These are phyloP conservation scores for Macrochelys suwanniensis DNA, from an alignment of 2,797 vertebrate genomes.

Conservation along the genomic window DNA sequence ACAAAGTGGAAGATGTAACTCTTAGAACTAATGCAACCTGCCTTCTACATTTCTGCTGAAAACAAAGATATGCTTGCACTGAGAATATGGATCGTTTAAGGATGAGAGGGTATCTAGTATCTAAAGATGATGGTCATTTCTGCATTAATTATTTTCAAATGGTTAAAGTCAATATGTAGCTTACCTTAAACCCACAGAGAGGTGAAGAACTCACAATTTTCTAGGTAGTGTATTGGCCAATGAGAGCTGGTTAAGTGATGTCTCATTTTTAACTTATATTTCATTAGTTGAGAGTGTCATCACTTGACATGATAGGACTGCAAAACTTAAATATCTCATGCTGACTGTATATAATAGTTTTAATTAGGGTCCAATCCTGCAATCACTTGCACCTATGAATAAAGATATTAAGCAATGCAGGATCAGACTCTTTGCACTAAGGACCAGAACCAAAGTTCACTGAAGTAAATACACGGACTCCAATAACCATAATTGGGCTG, in stretches of 20 bases:
- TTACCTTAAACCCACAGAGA: not conserved
- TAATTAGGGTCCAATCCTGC: too few species aligned
- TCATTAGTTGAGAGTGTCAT: not conserved
- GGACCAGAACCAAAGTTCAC: too few species aligned
- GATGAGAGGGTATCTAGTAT: not conserved
- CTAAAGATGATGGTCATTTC: not conserved
- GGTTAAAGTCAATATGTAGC: not conserved
- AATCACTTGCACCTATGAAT: too few species aligned
- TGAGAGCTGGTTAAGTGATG: not conserved
- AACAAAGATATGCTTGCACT: not conserved
- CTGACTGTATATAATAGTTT: too few species aligned
- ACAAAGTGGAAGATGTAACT: not conserved
- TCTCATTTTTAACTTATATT: not conserved
- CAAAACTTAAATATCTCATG: too few species aligned
- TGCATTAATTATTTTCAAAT: not conserved
- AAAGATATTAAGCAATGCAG: too few species aligned
- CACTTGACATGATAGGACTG: not conserved
- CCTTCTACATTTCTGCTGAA: not conserved
- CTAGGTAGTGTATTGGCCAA: not conserved
- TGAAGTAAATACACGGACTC: too few species aligned
- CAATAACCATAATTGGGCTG: too few species aligned
- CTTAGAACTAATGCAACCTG: not conserved
- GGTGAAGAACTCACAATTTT: not conserved
- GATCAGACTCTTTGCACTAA: too few species aligned
- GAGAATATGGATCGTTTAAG: not conserved